A percentile compares a stretch with the other conserved stretches of the same genome.
These are phyloP conservation scores for Nycticebus coucang DNA, from an alignment of 2,113 vertebrate genomes.

Conservation along the genomic window DNA sequence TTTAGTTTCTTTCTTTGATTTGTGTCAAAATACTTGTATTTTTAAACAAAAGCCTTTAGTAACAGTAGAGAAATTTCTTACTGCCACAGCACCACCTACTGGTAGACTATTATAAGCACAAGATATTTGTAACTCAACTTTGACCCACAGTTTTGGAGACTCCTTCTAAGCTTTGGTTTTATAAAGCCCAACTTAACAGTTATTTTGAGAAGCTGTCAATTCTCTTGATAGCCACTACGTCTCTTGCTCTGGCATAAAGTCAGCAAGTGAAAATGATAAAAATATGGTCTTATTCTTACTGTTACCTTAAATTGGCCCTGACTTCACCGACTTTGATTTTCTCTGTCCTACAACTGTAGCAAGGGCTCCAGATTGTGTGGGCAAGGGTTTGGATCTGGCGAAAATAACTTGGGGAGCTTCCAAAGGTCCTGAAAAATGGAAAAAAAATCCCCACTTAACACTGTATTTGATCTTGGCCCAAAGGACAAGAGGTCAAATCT, in stretches of 20 bases:
- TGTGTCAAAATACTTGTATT: not conserved
- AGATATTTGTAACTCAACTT: not conserved
- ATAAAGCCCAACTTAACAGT: constrained; percentile 44
- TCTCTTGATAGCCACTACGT: constrained; percentile 34
- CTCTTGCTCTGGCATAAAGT: constrained; percentile 50
- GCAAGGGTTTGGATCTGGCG: constrained; percentile 81
- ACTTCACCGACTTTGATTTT: constrained; percentile 79
- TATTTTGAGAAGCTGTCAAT: constrained; percentile 29
- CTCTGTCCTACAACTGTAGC: constrained; percentile 79
- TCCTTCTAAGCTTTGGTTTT: constrained; percentile 1
- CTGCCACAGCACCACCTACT: constrained; percentile 64
- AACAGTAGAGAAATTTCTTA: constrained; percentile 52
- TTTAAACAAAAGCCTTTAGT: constrained; percentile 59
- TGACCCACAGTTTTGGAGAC: not conserved
- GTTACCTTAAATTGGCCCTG: constrained; percentile 83
- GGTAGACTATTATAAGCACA: constrained; percentile 11
- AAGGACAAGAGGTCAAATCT: constrained; percentile 54
- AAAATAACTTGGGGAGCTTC: constrained; percentile 82
- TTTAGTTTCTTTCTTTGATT: constrained; percentile 50
- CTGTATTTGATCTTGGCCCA: constrained; percentile 55
- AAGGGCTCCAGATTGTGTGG: constrained; percentile 75
- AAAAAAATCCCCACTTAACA: constrained; percentile 73
- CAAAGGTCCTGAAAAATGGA: constrained; percentile 81
- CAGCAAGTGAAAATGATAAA: constrained; percentile 56
- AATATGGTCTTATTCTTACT: constrained; percentile 65